Evolutionary conservation across 1,140 invertebrate genomes (phyloP), one percentile per base, ranked within the genome.

Genomic region (Drosophila guanche): DNA sequence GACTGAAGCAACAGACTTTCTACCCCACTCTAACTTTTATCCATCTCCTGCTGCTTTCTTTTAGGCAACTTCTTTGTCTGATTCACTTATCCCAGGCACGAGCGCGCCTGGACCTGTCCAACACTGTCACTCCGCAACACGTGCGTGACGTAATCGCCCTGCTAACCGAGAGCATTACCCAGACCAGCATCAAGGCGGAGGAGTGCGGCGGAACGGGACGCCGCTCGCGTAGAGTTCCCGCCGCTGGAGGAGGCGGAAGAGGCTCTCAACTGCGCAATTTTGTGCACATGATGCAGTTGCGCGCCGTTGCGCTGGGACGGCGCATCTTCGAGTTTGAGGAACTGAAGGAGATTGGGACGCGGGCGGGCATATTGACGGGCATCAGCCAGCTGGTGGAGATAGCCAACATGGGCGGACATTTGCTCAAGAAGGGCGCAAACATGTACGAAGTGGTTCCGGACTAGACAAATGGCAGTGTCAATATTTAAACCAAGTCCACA

Each of bases 31-130:
- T 37, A 22, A n/a, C 6, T 23, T 2, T 25, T 25, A 2, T 58
- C 0, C n/a, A 22, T 42, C 3, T 16, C 42, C 10, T n/a, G 8
- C 14, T 22, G 46, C 47, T 46, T 66, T 46, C 20, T 59, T 60
- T 14, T 16, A 86, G 83, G 1, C 83, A 86, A 55, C 50, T 86
- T 43, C 52, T 79, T 3, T 97, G 97, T 5, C 93, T 99, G 47
- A 96, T 98, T 40, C 92, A 97, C 85, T 92, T 99, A 2, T 96
- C 97, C 10, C 95, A 98, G 95, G 97, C 97, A 20, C 92, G 97
- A 91, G 97, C 97, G 5, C 95, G 97, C 80, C 85, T 96, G 12
- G 97, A 98, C 90, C 92, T 99, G 47, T 92, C 97, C 66, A 95
- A 96, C 91, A 94, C 95, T 89, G 97, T 96, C 1, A 97, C 95